phyloP scores from a whole-genome alignment of 2,888 invertebrate species.

The Xiphydria camelus region DNA sequence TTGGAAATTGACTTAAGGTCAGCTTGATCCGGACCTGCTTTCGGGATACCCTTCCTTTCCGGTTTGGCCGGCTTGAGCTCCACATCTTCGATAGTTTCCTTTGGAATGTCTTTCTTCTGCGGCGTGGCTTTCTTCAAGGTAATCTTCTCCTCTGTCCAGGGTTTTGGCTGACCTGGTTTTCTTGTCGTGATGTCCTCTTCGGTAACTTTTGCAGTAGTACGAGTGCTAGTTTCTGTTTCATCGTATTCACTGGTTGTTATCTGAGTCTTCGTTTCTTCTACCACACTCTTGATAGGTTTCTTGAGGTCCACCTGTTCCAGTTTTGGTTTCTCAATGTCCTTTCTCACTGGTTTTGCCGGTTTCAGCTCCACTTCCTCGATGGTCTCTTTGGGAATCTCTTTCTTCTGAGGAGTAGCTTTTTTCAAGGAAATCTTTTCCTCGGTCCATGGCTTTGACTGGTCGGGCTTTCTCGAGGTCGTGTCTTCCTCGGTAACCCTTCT shows the following conservation, averaged over 20 bases:
- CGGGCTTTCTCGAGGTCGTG: slow-evolving; percentile 21
- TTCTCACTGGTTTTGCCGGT: slow-evolving; percentile 13
- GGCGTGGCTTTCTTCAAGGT: slow-evolving; percentile 57
- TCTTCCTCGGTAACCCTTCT: slow-evolving; percentile 15
- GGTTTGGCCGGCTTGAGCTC: slow-evolving; percentile 62
- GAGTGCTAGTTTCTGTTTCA: slow-evolving; percentile 22
- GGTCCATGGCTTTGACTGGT: slow-evolving; percentile 61
- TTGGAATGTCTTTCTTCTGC: slow-evolving; percentile 45
- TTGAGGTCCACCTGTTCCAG: slow-evolving; percentile 58
- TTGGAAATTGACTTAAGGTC: slow-evolving; percentile 60
- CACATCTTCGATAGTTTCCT: slow-evolving; percentile 39
- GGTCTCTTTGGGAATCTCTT: slow-evolving; percentile 26
- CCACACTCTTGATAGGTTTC: slow-evolving; percentile 56
- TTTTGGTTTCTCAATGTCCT: slow-evolving; percentile 29
- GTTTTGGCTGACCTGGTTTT: slow-evolving; percentile 35
- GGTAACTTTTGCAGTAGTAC: slow-evolving; percentile 4
- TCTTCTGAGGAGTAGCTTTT: slow-evolving; percentile 33
- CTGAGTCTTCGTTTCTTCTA: slow-evolving; percentile 22
- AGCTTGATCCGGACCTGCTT: slow-evolving; percentile 55
- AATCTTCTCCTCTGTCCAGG: slow-evolving; percentile 68
- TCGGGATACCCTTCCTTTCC: slow-evolving; percentile 36
- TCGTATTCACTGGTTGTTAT: slow-evolving; percentile 8
- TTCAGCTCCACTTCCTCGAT: slow-evolving; percentile 28
- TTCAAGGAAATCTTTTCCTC: slow-evolving; percentile 57
- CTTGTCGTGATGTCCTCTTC: slow-evolving; percentile 20